These are phyloP conservation scores for Acanthosoma haemorrhoidale DNA, from an alignment of 2,888 invertebrate genomes.

Conservation along the genomic window DNA sequence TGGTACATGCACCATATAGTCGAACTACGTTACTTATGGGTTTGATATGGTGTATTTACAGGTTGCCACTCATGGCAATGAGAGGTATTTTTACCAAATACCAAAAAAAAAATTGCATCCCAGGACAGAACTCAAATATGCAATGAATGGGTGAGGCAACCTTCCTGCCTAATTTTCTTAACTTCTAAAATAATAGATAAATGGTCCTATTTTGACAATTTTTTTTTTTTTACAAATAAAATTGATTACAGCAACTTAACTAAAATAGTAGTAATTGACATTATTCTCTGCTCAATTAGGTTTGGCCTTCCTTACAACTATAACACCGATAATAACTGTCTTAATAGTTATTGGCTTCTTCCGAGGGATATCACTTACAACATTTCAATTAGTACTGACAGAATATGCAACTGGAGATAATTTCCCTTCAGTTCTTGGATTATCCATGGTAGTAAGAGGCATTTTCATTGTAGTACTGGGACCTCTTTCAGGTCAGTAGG, in stretches of 20 bases:
- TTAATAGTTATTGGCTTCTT: constrained; percentile 68
- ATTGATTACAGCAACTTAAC: too few species aligned
- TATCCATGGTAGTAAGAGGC: constrained; percentile 68
- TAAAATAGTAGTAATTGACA: too few species aligned
- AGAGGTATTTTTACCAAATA: too few species aligned
- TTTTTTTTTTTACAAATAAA: too few species aligned
- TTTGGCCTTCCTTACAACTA: constrained; percentile 66
- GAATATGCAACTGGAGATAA: constrained; percentile 56
- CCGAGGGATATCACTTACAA: constrained; percentile 69
- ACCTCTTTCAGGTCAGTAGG: constrained; percentile 48
- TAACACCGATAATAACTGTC: constrained; percentile 56
- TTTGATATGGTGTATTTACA: too few species aligned
- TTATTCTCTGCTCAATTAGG: too few species aligned
- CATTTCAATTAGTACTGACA: constrained; percentile 64
- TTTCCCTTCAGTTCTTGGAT: constrained; percentile 62
- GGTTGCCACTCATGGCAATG: too few species aligned
- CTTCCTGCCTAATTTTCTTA: too few species aligned
- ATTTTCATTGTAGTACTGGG: constrained; percentile 61
- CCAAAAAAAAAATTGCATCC: background rate
- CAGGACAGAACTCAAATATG: background rate
- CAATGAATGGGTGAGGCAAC: background rate
- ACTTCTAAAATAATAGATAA: too few species aligned
- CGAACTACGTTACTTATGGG: too few species aligned
- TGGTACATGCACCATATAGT: too few species aligned
- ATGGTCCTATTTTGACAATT: too few species aligned